Conservation (phyloP, 2,113 vertebrate genomes). For the Drymodes brunneopygia region DNA sequence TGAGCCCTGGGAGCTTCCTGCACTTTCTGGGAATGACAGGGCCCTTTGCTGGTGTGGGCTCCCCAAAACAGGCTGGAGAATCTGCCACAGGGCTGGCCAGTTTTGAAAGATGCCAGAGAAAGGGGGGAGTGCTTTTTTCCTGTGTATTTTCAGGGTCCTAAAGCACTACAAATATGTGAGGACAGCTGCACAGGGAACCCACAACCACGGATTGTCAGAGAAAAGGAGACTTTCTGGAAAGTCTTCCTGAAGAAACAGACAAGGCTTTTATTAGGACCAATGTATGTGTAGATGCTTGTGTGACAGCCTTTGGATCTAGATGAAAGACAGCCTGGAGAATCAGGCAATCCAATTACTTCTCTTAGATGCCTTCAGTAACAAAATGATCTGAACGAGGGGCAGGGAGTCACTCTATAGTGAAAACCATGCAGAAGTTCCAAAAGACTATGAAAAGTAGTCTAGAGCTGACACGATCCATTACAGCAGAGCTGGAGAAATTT, state of each 20-base stretch:
- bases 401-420: not conserved
- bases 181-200: not conserved
- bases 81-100: not conserved
- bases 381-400: not conserved
- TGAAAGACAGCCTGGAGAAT: not conserved
- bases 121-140: not conserved
- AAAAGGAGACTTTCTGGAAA: not conserved
- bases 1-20: not conserved
- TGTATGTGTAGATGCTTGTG: not conserved
- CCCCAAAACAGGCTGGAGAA: not conserved
- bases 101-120: not conserved
- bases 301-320: not conserved
- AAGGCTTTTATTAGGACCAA: not conserved
- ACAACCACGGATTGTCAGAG: rapidly evolving
- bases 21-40: not conserved
- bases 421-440: not conserved
- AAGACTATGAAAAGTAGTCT: not conserved
- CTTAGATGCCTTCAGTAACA: not conserved
- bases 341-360: not conserved
- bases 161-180: not conserved
- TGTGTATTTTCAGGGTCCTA: not conserved
- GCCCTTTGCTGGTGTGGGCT: not conserved
- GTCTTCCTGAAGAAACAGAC: not conserved
- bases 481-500: not conserved
- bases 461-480: not conserved